These are phyloP conservation scores for Yoshiicerus persimilis DNA, from an alignment of 1,140 invertebrate species.

Conservation along the genomic window DNA sequence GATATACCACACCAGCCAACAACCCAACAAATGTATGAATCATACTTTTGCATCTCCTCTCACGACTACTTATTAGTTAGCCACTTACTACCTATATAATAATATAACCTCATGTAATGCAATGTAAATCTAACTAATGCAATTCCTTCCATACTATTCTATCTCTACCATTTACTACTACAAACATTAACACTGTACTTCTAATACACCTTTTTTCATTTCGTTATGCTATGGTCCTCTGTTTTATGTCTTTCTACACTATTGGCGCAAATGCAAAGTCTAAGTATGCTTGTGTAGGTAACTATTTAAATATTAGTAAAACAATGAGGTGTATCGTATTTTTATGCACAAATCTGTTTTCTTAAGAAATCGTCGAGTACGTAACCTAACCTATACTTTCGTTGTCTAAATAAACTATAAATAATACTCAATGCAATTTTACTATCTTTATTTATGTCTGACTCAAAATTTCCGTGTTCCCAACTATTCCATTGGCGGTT, in stretches of 20 bases:
- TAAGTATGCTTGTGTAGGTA: no score
- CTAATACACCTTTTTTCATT: background rate
- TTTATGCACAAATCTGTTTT: background rate
- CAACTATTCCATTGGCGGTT: background rate
- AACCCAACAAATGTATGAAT: conserved; percentile 15
- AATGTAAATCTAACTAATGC: background rate
- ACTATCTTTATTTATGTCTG: no score
- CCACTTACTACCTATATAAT: background rate
- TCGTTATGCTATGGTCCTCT: no score
- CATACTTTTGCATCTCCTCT: background rate
- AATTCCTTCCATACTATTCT: background rate
- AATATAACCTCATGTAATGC: background rate
- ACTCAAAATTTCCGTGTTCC: background rate
- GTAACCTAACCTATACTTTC: background rate
- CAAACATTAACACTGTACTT: background rate
- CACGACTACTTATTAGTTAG: no score
- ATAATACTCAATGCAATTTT: no score
- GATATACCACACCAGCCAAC: background rate
- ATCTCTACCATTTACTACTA: background rate
- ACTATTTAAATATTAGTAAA: background rate
- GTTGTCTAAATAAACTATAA: background rate
- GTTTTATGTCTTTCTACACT: no score
- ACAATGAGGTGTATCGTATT: background rate
- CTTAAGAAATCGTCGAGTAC: background rate
- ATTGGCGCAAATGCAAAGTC: no score